These are phyloP conservation scores for Xenopus petersii DNA, from an alignment of 2,797 vertebrate species.

Conservation along the genomic window DNA sequence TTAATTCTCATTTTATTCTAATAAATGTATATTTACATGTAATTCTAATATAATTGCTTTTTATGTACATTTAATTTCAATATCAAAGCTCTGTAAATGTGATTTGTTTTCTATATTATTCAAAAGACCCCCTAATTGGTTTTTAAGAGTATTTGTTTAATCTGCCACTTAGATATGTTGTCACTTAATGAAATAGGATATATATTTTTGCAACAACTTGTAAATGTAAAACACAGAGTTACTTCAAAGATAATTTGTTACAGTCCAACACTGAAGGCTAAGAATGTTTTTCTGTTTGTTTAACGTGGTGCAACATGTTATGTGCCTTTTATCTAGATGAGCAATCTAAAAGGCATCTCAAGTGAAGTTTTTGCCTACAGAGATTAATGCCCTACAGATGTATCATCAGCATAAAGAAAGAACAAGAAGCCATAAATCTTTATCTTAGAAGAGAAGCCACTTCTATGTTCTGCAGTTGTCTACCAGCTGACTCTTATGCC, in stretches of 20 bases:
- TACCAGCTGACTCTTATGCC: not conserved
- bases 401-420: slow-evolving; percentile 18
- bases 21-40: no score
- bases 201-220: no score
- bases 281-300: not conserved
- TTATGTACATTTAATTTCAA: no score
- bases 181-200: no score
- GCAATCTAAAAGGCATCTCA: slow-evolving; percentile 20
- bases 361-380: slow-evolving; percentile 3
- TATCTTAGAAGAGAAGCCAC: not conserved
- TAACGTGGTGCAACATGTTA: slow-evolving; percentile 22
- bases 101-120: no score
- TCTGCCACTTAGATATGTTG: no score
- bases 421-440: slow-evolving; percentile 15
- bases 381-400: slow-evolving; percentile 24
- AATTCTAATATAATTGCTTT: no score
- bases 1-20: no score
- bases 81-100: no score
- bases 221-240: no score
- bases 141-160: no score
- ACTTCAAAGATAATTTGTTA: not conserved
- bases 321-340: slow-evolving; percentile 26
- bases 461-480: not conserved
- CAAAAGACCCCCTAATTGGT: no score
- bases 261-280: not conserved